Evolutionary conservation across 1,140 invertebrate species (phyloP).

Genomic region (Thrips palmi): DNA sequence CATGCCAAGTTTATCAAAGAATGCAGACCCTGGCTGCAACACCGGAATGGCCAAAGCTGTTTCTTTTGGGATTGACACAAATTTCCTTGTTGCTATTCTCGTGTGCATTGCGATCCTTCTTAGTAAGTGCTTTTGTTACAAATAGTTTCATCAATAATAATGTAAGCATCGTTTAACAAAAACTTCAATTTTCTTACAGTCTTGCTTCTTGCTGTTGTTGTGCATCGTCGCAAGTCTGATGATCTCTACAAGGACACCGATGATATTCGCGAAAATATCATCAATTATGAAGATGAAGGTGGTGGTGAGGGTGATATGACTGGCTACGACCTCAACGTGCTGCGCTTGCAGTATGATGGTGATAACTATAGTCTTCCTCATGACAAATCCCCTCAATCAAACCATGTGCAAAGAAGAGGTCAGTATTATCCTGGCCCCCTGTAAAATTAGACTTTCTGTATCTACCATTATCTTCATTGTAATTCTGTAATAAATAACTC

Average conservation of each 20-base stretch:
- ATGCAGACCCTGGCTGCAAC: conserved; percentile 48
- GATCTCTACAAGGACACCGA: conserved; percentile 84
- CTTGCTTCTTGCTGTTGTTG: conserved; percentile 67
- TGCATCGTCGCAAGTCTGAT: conserved; percentile 64
- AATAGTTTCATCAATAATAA: too few species aligned
- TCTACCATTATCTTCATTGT: neutral
- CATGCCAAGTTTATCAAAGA: conserved; percentile 40
- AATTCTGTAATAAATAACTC: conserved; percentile 3
- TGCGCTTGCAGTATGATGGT: conserved; percentile 47
- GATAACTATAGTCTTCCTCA: too few species aligned
- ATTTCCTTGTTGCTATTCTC: conserved; percentile 66
- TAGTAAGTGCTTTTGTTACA: conserved; percentile 43
- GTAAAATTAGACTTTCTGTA: neutral
- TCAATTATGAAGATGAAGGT: conserved; percentile 93
- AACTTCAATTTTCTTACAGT: conserved; percentile 30
- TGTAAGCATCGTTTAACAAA: too few species aligned
- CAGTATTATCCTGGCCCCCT: conserved; percentile 13
- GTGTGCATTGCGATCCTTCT: conserved; percentile 58
- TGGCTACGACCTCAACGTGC: conserved; percentile 81
- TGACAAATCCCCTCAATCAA: conserved; percentile 22
- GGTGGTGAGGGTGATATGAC: conserved; percentile 86
- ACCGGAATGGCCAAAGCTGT: conserved; percentile 47
- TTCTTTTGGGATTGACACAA: conserved; percentile 61
- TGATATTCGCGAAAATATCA: conserved; percentile 92
- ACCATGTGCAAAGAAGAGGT: conserved; percentile 24